Conservation (phyloP, 1,140 invertebrate genomes). For the Drosophila mauritiana region DNA sequence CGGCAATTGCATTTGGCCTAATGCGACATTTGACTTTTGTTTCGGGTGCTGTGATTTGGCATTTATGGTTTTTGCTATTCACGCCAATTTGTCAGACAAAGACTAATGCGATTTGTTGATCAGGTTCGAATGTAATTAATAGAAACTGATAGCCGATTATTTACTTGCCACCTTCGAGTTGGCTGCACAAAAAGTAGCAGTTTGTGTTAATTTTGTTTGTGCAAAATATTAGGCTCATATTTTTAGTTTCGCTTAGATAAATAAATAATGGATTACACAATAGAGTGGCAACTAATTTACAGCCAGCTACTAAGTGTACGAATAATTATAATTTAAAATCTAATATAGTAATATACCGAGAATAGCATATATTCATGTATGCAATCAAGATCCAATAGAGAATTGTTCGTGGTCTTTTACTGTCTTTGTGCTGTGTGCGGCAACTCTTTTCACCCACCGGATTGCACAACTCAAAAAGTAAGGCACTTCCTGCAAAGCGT, state of each 20-base stretch:
- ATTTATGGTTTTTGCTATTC: conserved; percentile 32
- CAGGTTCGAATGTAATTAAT: conserved; percentile 47
- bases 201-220: not conserved
- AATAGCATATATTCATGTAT: no score
- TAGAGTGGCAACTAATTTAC: no score
- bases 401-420: not conserved
- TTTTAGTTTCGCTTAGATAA: not conserved
- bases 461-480: conserved; percentile 39
- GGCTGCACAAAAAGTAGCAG: not conserved
- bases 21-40: conserved; percentile 40
- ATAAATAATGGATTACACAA: not conserved
- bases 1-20: conserved; percentile 71
- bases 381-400: not conserved
- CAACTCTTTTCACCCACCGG: conserved; percentile 14
- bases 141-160: conserved; percentile 19
- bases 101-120: conserved; percentile 53
- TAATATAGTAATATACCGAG: no score
- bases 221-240: conserved; percentile 1
- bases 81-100: conserved; percentile 34
- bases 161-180: conserved; percentile 6
- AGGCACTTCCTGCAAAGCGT: conserved; percentile 43
- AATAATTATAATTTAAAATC: no score
- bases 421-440: not conserved
- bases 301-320: no score
- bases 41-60: conserved; percentile 26